These are phyloP conservation scores for Artemia franciscana DNA, from an alignment of 1,140 invertebrate genomes.

Conservation along the genomic window DNA sequence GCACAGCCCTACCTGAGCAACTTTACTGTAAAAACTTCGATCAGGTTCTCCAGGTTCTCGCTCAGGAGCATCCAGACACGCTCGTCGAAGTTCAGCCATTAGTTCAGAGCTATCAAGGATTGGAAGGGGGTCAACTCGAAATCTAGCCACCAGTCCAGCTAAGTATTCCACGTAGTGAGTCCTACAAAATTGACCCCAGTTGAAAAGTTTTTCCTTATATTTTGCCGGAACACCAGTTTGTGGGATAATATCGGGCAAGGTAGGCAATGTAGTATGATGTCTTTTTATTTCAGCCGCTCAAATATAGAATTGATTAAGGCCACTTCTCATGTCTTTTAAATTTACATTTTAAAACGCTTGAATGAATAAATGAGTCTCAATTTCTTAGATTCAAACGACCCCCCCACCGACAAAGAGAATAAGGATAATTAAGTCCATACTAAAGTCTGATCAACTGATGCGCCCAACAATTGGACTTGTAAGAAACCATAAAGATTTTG, in stretches of 20 bases:
- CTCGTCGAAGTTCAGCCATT: slow-evolving; percentile 18
- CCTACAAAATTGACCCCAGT: slow-evolving; percentile 18
- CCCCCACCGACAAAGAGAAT: too few species aligned
- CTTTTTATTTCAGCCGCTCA: too few species aligned
- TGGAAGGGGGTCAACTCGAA: slow-evolving; percentile 24
- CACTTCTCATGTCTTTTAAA: too few species aligned
- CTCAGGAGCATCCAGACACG: slow-evolving; percentile 18
- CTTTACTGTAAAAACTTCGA: slow-evolving; percentile 38
- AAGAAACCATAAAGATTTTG: too few species aligned
- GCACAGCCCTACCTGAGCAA: slow-evolving; percentile 36
- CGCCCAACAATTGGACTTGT: too few species aligned
- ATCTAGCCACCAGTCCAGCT: slow-evolving; percentile 23
- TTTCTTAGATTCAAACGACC: too few species aligned
- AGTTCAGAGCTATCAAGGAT: slow-evolving; percentile 23
- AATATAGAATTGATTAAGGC: too few species aligned
- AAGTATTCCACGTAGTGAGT: slow-evolving; percentile 29
- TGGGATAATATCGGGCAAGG: not conserved
- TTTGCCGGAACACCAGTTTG: not conserved
- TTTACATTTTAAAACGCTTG: too few species aligned
- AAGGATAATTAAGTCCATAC: too few species aligned
- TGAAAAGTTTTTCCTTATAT: not conserved
- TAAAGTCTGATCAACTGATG: too few species aligned
- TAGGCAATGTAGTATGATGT: not conserved
- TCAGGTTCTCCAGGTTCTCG: slow-evolving; percentile 25
- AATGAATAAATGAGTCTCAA: too few species aligned